Conservation (phyloP, 2,113 vertebrate genomes). For the Empidonax traillii region DNA sequence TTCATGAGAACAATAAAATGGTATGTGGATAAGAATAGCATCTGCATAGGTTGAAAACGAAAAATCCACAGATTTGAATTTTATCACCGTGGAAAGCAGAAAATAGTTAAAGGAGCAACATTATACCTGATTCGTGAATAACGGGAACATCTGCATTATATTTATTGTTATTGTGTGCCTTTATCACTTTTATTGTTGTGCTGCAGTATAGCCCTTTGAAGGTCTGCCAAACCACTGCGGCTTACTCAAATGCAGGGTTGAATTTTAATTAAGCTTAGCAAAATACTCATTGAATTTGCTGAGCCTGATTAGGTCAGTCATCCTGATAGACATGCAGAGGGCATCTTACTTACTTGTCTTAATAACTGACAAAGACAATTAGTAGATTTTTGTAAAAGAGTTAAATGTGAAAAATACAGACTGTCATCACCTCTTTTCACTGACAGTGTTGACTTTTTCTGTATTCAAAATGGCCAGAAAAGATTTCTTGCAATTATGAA, state of each 20-base stretch:
- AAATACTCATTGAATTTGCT: slow-evolving; percentile 73
- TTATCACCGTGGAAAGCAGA: not conserved
- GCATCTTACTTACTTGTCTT: slow-evolving; percentile 61
- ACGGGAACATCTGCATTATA: slow-evolving; percentile 45
- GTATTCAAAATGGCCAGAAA: not conserved
- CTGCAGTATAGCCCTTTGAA: slow-evolving; percentile 73
- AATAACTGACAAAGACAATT: slow-evolving; percentile 59
- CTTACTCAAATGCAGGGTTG: slow-evolving; percentile 71
- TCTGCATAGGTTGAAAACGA: not conserved
- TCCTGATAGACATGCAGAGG: slow-evolving; percentile 58
- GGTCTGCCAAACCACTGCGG: slow-evolving; percentile 78
- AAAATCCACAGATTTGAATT: not conserved
- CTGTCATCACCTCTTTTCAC: not conserved
- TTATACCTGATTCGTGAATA: slow-evolving; percentile 60
- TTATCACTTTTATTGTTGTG: slow-evolving; percentile 72
- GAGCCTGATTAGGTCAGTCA: slow-evolving; percentile 72
- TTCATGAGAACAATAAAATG: not conserved
- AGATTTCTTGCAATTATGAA: not conserved
- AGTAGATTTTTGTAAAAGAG: slow-evolving; percentile 44
- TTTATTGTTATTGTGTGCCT: slow-evolving; percentile 62
- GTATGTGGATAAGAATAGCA: not conserved
- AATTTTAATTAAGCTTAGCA: slow-evolving; percentile 77
- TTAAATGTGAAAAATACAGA: not conserved
- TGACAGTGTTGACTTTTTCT: not conserved
- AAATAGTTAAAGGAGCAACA: slow-evolving; percentile 14